These are phyloP conservation scores for Crypturellus tataupa DNA, from an alignment of 2,797 vertebrate species.

Conservation along the genomic window DNA sequence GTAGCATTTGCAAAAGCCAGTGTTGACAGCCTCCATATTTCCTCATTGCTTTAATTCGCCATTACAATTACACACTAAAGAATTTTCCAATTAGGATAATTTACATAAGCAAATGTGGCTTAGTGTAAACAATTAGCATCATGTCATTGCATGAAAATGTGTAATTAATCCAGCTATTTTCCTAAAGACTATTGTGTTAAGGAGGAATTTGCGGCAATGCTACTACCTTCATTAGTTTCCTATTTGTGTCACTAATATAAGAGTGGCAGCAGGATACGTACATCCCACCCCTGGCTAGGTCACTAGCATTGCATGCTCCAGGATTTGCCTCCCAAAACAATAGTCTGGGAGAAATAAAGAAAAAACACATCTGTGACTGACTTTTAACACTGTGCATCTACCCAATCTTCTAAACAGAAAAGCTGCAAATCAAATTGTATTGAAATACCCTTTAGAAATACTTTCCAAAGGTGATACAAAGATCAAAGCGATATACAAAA, in stretches of 20 bases:
- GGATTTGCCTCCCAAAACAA: neutral
- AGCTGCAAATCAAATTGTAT: neutral
- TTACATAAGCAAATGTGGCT: conserved; percentile 67
- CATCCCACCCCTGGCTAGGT: neutral
- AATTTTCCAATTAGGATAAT: conserved; percentile 73
- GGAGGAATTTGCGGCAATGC: neutral
- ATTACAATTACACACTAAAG: conserved; percentile 54
- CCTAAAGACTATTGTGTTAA: neutral
- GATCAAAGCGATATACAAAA: conserved; percentile 25
- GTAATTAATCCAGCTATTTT: conserved; percentile 71
- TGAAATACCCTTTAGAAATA: neutral
- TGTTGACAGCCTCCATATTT: neutral
- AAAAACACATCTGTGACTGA: neutral
- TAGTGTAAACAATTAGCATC: conserved; percentile 69
- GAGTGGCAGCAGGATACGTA: fast-evolving
- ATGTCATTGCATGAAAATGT: conserved; percentile 66
- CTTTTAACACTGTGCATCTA: neutral
- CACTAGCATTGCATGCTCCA: neutral
- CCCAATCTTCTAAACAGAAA: neutral
- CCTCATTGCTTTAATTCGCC: conserved; percentile 60
- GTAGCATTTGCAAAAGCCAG: conserved; percentile 40
- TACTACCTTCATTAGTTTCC: neutral
- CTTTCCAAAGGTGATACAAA: conserved; percentile 44
- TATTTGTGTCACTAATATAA: neutral
- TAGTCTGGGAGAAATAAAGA: neutral